Conservation (phyloP, 2,113 vertebrate genomes). For the Lasiurus borealis region DNA sequence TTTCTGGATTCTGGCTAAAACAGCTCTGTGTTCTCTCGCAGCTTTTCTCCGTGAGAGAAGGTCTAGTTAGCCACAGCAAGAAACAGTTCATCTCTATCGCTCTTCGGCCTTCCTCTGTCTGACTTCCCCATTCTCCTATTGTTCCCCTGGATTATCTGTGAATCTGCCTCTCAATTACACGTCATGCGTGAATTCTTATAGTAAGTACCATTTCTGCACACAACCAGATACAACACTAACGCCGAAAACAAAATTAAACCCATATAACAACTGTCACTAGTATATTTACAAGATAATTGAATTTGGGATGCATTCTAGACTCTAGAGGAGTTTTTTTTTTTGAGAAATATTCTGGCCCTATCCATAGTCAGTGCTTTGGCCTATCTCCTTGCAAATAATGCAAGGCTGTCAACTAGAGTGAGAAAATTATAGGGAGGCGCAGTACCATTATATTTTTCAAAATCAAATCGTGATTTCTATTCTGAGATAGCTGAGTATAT, state of each 20-base stretch:
- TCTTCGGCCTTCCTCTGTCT: background rate
- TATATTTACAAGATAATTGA: background rate
- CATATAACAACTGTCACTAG: background rate
- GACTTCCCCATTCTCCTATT: background rate
- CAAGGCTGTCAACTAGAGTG: background rate
- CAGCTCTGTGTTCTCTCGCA: background rate
- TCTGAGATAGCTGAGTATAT: background rate
- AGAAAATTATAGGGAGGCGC: background rate
- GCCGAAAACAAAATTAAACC: background rate
- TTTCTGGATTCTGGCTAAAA: background rate
- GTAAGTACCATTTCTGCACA: background rate
- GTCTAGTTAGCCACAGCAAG: background rate
- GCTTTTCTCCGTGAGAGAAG: background rate
- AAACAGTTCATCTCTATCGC: background rate
- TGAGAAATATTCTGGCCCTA: background rate
- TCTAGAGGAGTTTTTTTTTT: background rate
- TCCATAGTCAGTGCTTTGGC: background rate
- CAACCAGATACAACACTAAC: background rate
- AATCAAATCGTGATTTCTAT: background rate
- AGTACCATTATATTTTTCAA: background rate
- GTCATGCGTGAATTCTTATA: background rate
- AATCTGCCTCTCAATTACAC: background rate
- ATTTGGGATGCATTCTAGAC: background rate
- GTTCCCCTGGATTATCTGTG: background rate
- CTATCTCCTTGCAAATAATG: background rate